Conservation (phyloP, 2,888 invertebrate species). For the Drosophila peninsularis region DNA sequence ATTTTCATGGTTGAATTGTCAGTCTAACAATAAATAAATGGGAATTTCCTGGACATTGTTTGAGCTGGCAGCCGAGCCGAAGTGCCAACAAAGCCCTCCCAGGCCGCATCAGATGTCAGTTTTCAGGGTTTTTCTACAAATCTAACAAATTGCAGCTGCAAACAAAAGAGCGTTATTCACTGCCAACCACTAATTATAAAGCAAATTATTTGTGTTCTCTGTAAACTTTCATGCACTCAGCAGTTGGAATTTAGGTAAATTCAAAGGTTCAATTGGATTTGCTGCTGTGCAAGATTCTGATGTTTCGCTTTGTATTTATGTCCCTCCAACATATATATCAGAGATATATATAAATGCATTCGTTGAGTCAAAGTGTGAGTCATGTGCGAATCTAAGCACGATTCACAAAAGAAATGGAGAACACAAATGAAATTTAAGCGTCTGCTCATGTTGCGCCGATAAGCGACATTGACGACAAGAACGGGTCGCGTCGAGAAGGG, state of each 20-base stretch:
- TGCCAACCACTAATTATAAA: constrained; percentile 4
- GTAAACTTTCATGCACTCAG: neutral
- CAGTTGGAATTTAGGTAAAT: neutral
- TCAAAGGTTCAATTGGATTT: neutral
- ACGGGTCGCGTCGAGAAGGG: constrained; percentile 13
- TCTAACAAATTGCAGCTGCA: constrained; percentile 10
- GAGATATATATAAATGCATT: too few species aligned
- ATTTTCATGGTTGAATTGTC: constrained; percentile 27
- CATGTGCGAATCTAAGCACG: constrained; percentile 42
- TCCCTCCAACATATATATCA: neutral
- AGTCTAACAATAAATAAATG: constrained; percentile 47
- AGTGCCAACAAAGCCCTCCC: constrained; percentile 3
- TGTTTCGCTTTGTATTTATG: neutral
- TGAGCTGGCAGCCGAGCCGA: constrained; percentile 26
- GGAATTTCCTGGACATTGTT: constrained; percentile 64
- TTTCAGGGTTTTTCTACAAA: constrained; percentile 4
- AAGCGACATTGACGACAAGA: constrained; percentile 14
- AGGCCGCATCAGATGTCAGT: constrained; percentile 3
- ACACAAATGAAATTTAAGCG: constrained; percentile 9
- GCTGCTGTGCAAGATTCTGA: too few species aligned
- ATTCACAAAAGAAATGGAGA: constrained; percentile 34
- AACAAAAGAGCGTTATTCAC: constrained; percentile 1
- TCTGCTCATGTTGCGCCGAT: constrained; percentile 28
- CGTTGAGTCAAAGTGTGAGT: constrained; percentile 33
- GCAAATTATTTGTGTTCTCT: neutral